Percentiles rank a stretch among this genome's conserved stretches.
phyloP scores from a whole-genome alignment of 1,140 invertebrate species.

The Ctenoplectra terminalis region DNA sequence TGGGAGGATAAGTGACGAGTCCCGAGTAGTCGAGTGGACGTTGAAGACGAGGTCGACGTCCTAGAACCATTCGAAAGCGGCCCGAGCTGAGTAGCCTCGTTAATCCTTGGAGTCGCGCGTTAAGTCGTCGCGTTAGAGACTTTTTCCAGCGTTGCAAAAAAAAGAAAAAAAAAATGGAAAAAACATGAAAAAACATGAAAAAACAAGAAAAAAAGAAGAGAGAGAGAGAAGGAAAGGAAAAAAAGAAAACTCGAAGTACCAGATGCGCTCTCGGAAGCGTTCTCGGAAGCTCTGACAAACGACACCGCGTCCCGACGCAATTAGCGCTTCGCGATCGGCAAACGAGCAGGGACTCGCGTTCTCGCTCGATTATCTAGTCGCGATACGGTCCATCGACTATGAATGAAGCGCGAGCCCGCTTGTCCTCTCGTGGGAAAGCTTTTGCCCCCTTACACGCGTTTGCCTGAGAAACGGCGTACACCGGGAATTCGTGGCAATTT shows the following conservation, averaged over 20 bases:
- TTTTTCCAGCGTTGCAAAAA: not conserved
- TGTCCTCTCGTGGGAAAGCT: slow-evolving; percentile 35
- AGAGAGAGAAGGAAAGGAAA: not conserved
- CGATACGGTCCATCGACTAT: slow-evolving; percentile 37
- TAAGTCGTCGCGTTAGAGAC: slow-evolving; percentile 48
- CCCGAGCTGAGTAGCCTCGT: slow-evolving; percentile 49
- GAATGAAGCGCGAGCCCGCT: slow-evolving; percentile 18
- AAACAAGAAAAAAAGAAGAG: not conserved
- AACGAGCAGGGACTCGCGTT: slow-evolving; percentile 34
- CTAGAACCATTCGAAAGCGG: slow-evolving; percentile 54
- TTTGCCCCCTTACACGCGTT: too few species aligned
- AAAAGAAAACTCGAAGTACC: not conserved
- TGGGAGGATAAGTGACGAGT: slow-evolving; percentile 48
- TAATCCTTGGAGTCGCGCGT: slow-evolving; percentile 54
- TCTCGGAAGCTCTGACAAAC: slow-evolving; percentile 6
- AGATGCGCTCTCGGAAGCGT: not conserved
- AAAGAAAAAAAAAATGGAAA: too few species aligned
- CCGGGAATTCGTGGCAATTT: slow-evolving; percentile 5
- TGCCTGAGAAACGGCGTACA: slow-evolving; percentile 2
- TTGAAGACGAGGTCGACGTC: slow-evolving; percentile 49
- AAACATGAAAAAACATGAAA: too few species aligned
- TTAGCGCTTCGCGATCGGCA: slow-evolving; percentile 54
- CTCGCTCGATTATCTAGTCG: slow-evolving; percentile 47
- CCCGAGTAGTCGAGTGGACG: slow-evolving; percentile 32
- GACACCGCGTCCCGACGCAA: slow-evolving; percentile 23